Percentiles rank a stretch among this genome's conserved stretches.
Conservation (phyloP, 2,113 vertebrate species). For the Todiramphus chloris region DNA sequence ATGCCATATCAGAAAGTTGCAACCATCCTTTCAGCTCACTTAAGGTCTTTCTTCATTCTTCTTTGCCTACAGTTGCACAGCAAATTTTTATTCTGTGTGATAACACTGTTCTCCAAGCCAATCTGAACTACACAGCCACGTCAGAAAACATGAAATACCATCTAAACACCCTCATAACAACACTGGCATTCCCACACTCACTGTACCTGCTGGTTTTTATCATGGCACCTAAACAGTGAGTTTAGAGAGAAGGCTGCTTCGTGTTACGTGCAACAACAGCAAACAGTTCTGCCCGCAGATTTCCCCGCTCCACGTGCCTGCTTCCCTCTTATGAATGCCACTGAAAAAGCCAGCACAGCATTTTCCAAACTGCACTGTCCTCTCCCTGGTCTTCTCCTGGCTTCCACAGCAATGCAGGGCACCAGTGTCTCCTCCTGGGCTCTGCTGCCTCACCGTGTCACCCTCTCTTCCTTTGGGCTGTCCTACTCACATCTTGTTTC, state of each 20-base stretch:
- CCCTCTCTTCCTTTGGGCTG: neutral
- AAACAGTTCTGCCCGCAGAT: accelerated
- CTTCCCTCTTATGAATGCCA: neutral
- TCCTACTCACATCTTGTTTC: neutral
- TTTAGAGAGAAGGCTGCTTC: neutral
- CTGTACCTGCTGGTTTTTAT: neutral
- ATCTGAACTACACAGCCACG: neutral
- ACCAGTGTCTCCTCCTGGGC: neutral
- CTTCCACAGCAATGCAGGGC: neutral
- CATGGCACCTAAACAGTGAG: neutral
- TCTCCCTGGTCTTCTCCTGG: neutral
- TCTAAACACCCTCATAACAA: neutral
- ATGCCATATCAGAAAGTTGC: neutral
- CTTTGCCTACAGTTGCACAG: neutral
- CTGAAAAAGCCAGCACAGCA: neutral
- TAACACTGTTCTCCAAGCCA: neutral
- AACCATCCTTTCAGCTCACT: neutral
- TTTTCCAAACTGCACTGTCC: neutral
- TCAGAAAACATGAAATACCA: neutral
- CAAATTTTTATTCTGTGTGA: neutral
- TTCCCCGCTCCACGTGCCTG: accelerated
- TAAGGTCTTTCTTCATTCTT: neutral
- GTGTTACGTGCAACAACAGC: accelerated
- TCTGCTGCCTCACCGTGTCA: neutral
- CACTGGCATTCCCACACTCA: neutral